A percentile compares a stretch with the other conserved stretches of the same genome.
phyloP scores from a whole-genome alignment of 2,888 invertebrate species.

The Allacma fusca region DNA sequence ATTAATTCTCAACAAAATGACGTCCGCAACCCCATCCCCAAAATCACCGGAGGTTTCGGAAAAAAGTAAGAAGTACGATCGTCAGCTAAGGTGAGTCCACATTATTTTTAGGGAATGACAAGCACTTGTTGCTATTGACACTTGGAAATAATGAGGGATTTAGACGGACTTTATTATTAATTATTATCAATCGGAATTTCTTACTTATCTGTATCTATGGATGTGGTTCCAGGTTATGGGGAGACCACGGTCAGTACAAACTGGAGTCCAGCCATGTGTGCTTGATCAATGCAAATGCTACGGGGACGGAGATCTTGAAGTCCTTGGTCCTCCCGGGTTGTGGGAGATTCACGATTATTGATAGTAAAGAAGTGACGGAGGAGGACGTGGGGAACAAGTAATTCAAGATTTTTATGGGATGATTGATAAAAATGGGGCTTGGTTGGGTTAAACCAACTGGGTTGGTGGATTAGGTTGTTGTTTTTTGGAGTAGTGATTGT shows the following conservation, averaged over 20 bases:
- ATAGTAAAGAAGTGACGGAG: constrained; percentile 84
- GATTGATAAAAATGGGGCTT: too few relatives aligned
- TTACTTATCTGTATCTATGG: background rate
- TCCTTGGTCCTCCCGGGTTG: constrained; percentile 94
- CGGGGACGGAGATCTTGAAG: constrained; percentile 95
- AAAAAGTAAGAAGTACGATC: constrained; percentile 80
- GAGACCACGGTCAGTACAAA: constrained; percentile 93
- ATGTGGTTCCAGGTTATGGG: constrained; percentile 83
- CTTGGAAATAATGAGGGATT: too few relatives aligned
- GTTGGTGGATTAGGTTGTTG: too few relatives aligned
- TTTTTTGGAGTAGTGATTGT: background rate
- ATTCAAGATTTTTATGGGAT: constrained; percentile 52
- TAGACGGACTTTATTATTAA: too few relatives aligned
- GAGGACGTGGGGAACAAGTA: constrained; percentile 95
- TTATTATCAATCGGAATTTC: too few relatives aligned
- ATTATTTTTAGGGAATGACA: constrained; percentile 46
- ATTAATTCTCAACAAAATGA: too few relatives aligned
- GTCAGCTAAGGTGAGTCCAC: constrained; percentile 73
- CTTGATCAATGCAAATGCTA: constrained; percentile 88
- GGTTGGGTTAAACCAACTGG: too few relatives aligned
- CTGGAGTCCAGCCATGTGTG: constrained; percentile 91
- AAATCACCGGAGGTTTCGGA: constrained; percentile 79
- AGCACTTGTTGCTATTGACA: background rate
- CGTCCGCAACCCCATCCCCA: constrained; percentile 72
- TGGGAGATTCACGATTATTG: constrained; percentile 90